Evolutionary conservation across 2,113 vertebrate genomes (phyloP).

Genomic region (Theristicus caerulescens): DNA sequence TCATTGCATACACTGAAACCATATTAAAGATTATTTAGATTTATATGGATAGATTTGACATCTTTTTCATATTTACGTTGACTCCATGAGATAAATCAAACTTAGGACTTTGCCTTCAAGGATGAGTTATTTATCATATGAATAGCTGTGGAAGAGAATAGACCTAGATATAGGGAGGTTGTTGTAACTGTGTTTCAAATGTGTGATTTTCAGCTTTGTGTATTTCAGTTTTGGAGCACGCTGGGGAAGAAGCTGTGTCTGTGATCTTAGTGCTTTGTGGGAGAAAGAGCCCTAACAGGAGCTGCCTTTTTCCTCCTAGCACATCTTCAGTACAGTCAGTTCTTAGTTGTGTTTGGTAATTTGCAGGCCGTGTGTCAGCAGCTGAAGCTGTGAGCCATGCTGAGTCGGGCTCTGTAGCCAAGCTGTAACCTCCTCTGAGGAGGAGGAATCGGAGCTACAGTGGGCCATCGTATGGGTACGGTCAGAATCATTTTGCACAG

Average conservation of each 20-base stretch:
- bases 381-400: background rate
- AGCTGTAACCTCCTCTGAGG: too few species aligned
- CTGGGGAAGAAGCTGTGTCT: background rate
- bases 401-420: fast-evolving
- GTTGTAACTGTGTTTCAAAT: background rate
- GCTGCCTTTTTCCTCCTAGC: background rate
- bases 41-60: background rate
- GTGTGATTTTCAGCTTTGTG: background rate
- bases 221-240: background rate
- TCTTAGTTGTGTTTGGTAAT: background rate
- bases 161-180: background rate
- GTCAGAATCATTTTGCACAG: fast-evolving
- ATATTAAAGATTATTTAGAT: background rate
- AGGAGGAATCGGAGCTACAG: background rate
- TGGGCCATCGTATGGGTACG: fast-evolving
- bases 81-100: background rate
- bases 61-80: background rate
- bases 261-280: background rate
- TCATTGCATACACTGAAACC: background rate
- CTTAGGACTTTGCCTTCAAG: background rate
- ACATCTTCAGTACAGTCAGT: background rate
- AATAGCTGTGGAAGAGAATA: background rate
- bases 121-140: background rate
- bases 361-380: background rate
- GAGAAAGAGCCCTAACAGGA: background rate